Conservation (phyloP, 2,113 vertebrate genomes). For the Vombatus ursinus region DNA sequence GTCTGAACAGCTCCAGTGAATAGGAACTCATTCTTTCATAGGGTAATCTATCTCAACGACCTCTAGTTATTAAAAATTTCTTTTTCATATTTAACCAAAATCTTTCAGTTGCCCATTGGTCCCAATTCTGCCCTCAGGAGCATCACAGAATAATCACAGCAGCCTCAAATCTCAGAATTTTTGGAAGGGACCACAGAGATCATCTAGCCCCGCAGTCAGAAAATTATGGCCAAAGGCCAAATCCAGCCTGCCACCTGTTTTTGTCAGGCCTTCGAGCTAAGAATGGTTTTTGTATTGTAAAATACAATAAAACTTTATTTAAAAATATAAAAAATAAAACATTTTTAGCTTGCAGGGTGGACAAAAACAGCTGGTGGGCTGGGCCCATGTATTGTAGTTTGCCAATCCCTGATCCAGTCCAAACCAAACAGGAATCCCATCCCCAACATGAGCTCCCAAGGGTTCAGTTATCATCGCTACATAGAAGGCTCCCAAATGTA, state of each 20-base stretch:
- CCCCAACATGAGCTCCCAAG: neutral
- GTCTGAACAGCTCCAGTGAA: neutral
- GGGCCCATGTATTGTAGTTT: neutral
- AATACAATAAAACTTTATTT: neutral
- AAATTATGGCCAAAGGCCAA: neutral
- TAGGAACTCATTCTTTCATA: neutral
- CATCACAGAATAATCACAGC: neutral
- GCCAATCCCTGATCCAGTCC: neutral
- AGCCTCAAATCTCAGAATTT: neutral
- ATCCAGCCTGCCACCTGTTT: neutral
- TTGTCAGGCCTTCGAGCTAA: neutral
- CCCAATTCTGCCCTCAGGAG: neutral
- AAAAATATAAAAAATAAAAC: neutral
- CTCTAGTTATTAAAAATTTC: neutral
- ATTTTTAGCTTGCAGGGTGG: neutral
- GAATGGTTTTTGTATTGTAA: neutral
- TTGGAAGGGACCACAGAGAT: neutral
- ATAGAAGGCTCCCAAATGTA: neutral
- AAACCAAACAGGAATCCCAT: neutral
- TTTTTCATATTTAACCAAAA: neutral
- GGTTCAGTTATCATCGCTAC: neutral
- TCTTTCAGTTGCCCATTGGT: neutral
- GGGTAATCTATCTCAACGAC: neutral
- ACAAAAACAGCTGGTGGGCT: neutral
- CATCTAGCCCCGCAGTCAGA: neutral